Conservation (phyloP, 2,888 invertebrate species). For the Norana najaformis region DNA sequence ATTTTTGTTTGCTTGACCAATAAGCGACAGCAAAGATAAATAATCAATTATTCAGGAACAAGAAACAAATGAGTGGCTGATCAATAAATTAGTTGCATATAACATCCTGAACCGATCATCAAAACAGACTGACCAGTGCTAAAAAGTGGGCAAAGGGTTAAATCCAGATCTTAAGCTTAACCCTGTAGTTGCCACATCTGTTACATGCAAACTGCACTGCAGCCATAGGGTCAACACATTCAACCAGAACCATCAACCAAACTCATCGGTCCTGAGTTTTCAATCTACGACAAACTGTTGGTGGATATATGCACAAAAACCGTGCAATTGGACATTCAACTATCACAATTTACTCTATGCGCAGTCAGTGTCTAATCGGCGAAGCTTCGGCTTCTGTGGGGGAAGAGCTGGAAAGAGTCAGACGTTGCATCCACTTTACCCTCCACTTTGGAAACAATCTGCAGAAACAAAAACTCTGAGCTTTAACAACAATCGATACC, state of each 20-base stretch:
- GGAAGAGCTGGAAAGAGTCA: neutral
- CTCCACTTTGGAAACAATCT: neutral
- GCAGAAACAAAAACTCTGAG: neutral
- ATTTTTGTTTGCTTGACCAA: neutral
- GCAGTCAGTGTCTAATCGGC: neutral
- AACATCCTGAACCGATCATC: neutral
- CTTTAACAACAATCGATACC: no score
- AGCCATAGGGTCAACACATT: neutral
- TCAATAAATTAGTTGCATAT: neutral
- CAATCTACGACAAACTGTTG: neutral
- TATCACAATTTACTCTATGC: conserved; percentile 13
- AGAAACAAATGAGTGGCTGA: neutral
- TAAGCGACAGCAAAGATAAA: neutral
- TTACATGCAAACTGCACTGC: no score
- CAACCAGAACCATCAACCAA: neutral
- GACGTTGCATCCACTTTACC: neutral
- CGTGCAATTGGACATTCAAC: neutral
- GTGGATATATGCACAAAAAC: neutral
- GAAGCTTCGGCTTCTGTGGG: neutral
- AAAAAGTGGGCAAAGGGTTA: neutral
- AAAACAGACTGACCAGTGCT: neutral
- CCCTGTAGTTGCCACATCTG: neutral
- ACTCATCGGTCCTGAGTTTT: conserved; percentile 5
- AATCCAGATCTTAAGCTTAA: neutral
- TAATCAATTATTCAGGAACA: neutral